Conservation (phyloP, 2,797 vertebrate species). For the Erethizon dorsatum region DNA sequence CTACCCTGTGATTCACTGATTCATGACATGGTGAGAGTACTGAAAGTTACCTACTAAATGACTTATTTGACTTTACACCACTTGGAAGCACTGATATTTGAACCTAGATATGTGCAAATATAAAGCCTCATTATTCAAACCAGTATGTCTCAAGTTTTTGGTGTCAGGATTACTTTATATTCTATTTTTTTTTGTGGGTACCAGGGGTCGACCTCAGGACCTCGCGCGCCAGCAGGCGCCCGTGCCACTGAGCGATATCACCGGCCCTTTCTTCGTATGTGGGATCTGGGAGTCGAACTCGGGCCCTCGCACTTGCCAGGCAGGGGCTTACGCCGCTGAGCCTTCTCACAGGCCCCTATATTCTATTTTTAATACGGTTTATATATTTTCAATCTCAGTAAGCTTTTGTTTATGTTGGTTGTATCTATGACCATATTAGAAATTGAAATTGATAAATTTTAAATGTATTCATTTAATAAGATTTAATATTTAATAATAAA, state of each 20-base stretch:
- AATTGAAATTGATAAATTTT: conserved; percentile 25
- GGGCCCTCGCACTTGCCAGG: too few relatives aligned
- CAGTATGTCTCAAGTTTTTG: neutral
- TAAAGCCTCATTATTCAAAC: neutral
- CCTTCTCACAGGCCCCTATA: too few relatives aligned
- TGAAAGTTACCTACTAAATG: neutral
- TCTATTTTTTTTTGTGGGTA: neutral
- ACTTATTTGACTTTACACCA: neutral
- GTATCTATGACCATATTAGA: neutral
- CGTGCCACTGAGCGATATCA: too few relatives aligned
- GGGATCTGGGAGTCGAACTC: too few relatives aligned
- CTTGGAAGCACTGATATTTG: neutral
- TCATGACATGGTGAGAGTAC: neutral
- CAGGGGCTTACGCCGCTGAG: too few relatives aligned
- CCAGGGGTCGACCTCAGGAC: too few relatives aligned
- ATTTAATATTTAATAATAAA: conserved; percentile 3
- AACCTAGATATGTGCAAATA: neutral
- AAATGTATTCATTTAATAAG: neutral
- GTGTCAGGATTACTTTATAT: neutral
- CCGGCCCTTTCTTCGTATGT: too few relatives aligned
- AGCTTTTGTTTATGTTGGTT: conserved; percentile 22
- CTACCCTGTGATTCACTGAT: neutral
- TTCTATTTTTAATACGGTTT: neutral
- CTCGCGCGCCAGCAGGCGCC: too few relatives aligned
- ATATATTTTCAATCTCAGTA: conserved; percentile 15